Evolutionary conservation across 2,797 vertebrate species (phyloP).

Genomic region (Pempheris klunzingeri): DNA sequence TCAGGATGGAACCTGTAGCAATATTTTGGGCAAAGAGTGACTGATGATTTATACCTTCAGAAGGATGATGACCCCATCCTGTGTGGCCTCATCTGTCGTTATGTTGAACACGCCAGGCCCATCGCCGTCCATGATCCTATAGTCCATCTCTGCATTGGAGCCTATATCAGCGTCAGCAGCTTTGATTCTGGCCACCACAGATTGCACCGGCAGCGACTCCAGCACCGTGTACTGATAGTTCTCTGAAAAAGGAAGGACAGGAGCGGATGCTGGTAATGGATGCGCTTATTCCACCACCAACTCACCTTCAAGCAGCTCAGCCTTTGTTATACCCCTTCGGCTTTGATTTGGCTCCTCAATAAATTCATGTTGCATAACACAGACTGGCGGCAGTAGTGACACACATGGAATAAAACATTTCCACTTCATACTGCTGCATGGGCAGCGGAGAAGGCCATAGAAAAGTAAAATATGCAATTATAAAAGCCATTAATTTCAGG

Average conservation of each 20-base stretch:
- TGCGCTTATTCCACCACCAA: conserved; percentile 50
- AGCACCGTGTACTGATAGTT: conserved; percentile 93
- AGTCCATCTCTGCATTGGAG: conserved; percentile 96
- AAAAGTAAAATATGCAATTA: conserved; percentile 36
- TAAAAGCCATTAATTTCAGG: conserved; percentile 22
- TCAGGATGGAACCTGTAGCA: not conserved
- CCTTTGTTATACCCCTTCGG: conserved; percentile 43
- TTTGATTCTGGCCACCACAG: conserved; percentile 94
- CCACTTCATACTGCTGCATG: conserved; percentile 14
- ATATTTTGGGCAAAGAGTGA: not conserved
- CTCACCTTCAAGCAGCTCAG: conserved; percentile 44
- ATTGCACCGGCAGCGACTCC: conserved; percentile 91
- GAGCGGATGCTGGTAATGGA: conserved; percentile 55
- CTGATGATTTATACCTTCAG: conserved; percentile 85
- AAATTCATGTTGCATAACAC: conserved; percentile 55
- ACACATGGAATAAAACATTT: conserved; percentile 38
- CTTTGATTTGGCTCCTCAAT: conserved; percentile 56
- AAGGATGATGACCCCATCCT: conserved; percentile 93
- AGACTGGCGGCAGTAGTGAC: conserved; percentile 35
- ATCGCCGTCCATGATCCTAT: conserved; percentile 94
- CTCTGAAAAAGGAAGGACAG: conserved; percentile 81
- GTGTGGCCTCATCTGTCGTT: conserved; percentile 92
- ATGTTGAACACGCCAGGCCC: conserved; percentile 92
- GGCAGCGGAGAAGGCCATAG: not conserved
- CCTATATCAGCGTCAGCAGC: conserved; percentile 93